Evolutionary conservation across 1,140 invertebrate genomes (phyloP), one percentile per base, ranked within the genome.

Genomic region (Dinoponera quadriceps): DNA sequence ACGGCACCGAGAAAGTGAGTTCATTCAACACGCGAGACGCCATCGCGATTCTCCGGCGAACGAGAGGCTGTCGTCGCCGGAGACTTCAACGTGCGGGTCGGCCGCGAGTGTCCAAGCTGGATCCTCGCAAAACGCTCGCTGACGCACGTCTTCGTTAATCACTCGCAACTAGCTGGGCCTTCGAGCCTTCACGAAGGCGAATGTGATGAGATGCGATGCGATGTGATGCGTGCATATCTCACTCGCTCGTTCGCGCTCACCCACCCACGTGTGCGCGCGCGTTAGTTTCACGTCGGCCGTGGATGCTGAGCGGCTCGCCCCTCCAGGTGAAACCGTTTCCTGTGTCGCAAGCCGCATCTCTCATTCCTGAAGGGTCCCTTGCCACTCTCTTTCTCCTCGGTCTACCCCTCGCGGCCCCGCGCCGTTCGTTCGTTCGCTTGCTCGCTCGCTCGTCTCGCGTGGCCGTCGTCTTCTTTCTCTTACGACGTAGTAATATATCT

Each of bases 281-380:
- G 51, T 27, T 49, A 38, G 18, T 13, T 57, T 60, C 20, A 25
- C 55, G 49, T 29, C 25, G n/a, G 14, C 29, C 71, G 84, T 86
- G 73, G 85, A 84, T 84, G 74, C 85, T 81, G 74, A 22, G 65
- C 38, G 87, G 55, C 80, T 80, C 44, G 38, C 88, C 81, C 87
- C 89, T 88, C 88, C 84, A 92, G 90, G 90, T 90, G 89, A 91
- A 92, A 91, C 89, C 82, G 90, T 91, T 92, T 91, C 89, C 91
- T 93, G 90, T 91, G 92, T 93, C 90, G 92, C 92, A 92, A 93
- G 90, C 83, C 85, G 80, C 90, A 88, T 90, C 85, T 92, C 66
- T 88, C 80, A 78, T 87, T 72, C 89, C 71, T 89, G 82, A 83
- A 90, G 83, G 83, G 84, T 87, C 72, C 49, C 83, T 65, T 77